Conservation (phyloP, 2,888 invertebrate species). For the Cartodere bifasciata region DNA sequence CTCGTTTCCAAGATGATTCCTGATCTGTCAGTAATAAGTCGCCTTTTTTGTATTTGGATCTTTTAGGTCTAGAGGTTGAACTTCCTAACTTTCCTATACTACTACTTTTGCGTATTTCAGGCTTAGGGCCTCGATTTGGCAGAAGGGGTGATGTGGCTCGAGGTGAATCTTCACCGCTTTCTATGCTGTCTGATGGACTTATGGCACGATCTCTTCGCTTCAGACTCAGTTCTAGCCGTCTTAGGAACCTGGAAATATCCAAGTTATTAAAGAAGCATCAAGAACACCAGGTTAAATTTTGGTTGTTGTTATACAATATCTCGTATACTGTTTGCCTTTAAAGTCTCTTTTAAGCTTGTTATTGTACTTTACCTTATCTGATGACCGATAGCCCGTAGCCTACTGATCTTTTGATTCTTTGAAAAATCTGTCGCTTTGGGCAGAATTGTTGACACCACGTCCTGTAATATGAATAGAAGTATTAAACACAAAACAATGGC, state of each 20-base stretch:
- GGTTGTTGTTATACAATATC: background rate
- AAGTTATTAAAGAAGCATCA: background rate
- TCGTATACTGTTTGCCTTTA: no score
- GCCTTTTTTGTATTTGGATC: slow-evolving; percentile 25
- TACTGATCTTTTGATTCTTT: slow-evolving; percentile 48
- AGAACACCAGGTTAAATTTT: background rate
- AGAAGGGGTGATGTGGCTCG: slow-evolving; percentile 52
- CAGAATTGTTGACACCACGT: slow-evolving; percentile 40
- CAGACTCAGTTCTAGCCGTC: slow-evolving; percentile 54
- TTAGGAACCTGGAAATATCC: slow-evolving; percentile 9
- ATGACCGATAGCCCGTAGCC: slow-evolving; percentile 59
- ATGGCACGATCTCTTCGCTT: slow-evolving; percentile 46
- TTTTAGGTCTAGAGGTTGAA: slow-evolving; percentile 18
- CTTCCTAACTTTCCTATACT: slow-evolving; percentile 29
- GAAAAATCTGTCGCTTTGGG: slow-evolving; percentile 45
- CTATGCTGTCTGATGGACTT: slow-evolving; percentile 37
- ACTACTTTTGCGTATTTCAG: slow-evolving; percentile 33
- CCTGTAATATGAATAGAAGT: slow-evolving; percentile 22
- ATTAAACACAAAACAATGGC: no score
- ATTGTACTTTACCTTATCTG: slow-evolving; percentile 50
- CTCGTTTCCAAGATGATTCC: slow-evolving; percentile 26
- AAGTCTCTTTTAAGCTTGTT: background rate
- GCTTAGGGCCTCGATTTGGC: slow-evolving; percentile 29
- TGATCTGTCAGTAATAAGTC: slow-evolving; percentile 25
- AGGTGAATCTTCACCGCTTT: slow-evolving; percentile 47